phyloP scores from a whole-genome alignment of 2,113 vertebrate species.

The Puntigrus tetrazona region DNA sequence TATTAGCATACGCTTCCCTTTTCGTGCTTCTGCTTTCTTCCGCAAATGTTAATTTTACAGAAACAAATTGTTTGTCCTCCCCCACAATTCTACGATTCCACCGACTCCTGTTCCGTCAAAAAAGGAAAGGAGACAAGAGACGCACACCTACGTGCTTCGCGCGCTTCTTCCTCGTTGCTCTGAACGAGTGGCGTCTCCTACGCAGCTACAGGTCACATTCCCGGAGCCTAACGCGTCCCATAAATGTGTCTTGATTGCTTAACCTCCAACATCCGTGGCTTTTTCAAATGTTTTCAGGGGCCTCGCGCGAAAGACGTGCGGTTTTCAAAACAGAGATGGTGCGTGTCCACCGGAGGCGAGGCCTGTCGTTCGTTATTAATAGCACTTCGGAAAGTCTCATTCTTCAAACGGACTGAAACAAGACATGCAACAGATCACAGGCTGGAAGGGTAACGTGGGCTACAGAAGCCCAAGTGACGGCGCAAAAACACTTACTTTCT shows the following conservation, averaged over 20 bases:
- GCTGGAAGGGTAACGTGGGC: background rate
- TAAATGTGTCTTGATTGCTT: conserved; percentile 14
- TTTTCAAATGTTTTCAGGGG: background rate
- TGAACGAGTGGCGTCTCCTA: background rate
- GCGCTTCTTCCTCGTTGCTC: conserved; percentile 2
- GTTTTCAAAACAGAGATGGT: background rate
- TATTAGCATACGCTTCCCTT: conserved; percentile 27
- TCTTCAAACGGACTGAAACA: conserved; percentile 14
- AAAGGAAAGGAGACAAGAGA: conserved; percentile 1
- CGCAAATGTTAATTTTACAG: conserved; percentile 39
- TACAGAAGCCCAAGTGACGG: conserved; percentile 1
- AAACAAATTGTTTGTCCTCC: conserved; percentile 39
- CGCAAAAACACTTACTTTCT: conserved; percentile 10
- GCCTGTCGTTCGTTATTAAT: conserved; percentile 8
- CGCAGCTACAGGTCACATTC: conserved; percentile 31
- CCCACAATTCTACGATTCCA: background rate
- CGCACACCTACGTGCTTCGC: conserved; percentile 13
- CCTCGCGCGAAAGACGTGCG: background rate
- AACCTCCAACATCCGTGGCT: conserved; percentile 1
- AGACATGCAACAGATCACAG: conserved; percentile 22
- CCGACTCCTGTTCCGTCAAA: background rate
- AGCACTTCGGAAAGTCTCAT: conserved; percentile 15
- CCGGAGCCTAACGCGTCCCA: background rate
- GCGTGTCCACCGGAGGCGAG: background rate
- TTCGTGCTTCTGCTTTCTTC: conserved; percentile 17